Evolutionary conservation across 2,113 vertebrate genomes (phyloP).

Genomic region (Elaphurus davidianus): DNA sequence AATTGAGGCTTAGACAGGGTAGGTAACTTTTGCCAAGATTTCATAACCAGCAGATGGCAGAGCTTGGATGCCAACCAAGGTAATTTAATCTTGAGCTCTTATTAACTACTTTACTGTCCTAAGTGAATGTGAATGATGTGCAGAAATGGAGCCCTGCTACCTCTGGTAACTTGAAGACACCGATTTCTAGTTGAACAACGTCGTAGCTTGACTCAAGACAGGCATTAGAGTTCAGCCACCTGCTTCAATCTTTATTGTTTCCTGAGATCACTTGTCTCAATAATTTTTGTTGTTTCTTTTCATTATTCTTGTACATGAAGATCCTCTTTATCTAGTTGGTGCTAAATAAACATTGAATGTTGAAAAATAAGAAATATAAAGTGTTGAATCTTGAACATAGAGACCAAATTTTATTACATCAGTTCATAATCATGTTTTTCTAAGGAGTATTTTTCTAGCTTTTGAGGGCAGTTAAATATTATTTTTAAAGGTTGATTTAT

Average conservation of each 20-base stretch:
- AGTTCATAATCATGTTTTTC: neutral
- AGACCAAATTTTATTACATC: neutral
- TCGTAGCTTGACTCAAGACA: neutral
- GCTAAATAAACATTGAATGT: neutral
- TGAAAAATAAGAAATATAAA: neutral
- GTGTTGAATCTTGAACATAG: neutral
- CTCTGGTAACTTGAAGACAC: neutral
- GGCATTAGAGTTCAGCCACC: neutral
- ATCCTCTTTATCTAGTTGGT: neutral
- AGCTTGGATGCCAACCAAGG: neutral
- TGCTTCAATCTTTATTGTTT: neutral
- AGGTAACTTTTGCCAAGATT: neutral
- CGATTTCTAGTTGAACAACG: neutral
- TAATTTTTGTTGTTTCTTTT: neutral
- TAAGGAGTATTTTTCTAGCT: neutral
- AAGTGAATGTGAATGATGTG: neutral
- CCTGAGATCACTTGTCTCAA: neutral
- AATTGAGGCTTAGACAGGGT: neutral
- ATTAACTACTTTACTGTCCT: neutral
- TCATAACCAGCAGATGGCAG: neutral
- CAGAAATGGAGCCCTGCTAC: neutral
- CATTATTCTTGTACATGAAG: neutral
- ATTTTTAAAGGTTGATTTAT: neutral
- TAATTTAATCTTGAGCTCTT: neutral
- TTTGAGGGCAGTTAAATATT: neutral